phyloP scores from a whole-genome alignment of 2,113 vertebrate genomes.

The Pteronura brasiliensis region DNA sequence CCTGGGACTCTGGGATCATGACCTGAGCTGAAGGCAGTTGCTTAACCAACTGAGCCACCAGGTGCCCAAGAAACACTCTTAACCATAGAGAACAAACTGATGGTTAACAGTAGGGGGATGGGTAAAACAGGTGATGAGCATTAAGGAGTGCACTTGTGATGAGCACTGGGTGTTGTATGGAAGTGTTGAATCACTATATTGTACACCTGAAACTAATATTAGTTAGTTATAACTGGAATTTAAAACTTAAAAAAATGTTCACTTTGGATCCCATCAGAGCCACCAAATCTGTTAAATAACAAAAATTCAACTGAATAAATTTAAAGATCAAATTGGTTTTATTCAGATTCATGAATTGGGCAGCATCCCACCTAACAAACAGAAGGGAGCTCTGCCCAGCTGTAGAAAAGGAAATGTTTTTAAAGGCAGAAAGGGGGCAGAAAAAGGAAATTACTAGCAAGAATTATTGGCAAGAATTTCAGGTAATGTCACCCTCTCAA shows the following conservation, averaged over 20 bases:
- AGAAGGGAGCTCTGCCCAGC: background rate
- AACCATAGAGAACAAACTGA: too few species aligned
- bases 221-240: background rate
- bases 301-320: background rate
- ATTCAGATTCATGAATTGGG: background rate
- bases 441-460: background rate
- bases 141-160: too few species aligned
- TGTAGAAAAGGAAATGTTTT: background rate
- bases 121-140: too few species aligned
- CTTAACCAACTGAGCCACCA: too few species aligned
- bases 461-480: background rate
- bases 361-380: background rate
- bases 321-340: background rate
- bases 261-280: background rate
- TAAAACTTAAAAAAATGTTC: background rate
- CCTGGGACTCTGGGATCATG: too few species aligned
- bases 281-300: background rate
- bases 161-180: too few species aligned
- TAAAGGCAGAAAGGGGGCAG: background rate
- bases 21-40: too few species aligned
- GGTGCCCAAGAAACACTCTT: too few species aligned
- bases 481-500: background rate
- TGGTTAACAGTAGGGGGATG: too few species aligned
- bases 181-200: background rate
- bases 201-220: background rate